Evolutionary conservation across 2,113 vertebrate genomes (phyloP).

Genomic region (Oostethus manadensis): DNA sequence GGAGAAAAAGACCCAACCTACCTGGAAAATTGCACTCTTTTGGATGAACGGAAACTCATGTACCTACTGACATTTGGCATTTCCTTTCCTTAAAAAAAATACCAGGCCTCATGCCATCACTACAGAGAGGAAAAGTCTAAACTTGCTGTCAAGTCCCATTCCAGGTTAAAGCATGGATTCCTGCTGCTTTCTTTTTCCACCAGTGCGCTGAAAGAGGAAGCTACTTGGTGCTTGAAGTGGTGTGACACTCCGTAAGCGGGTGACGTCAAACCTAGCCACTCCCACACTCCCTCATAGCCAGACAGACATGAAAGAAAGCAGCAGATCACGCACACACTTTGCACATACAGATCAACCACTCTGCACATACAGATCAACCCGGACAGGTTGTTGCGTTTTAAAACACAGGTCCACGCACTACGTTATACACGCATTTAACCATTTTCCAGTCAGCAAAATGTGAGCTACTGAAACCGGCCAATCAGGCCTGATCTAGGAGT

Average conservation of each 20-base stretch:
- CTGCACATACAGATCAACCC: neutral
- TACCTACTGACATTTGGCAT: slow-evolving; percentile 67
- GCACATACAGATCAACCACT: slow-evolving; percentile 8
- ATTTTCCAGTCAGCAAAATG: neutral
- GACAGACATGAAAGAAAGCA: slow-evolving; percentile 22
- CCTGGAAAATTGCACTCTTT: slow-evolving; percentile 54
- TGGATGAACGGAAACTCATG: slow-evolving; percentile 68
- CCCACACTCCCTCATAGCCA: slow-evolving; percentile 41
- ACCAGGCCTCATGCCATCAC: slow-evolving; percentile 29
- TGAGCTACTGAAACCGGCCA: slow-evolving; percentile 17
- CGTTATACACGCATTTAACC: neutral
- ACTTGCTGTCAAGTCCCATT: neutral
- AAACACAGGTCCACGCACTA: slow-evolving; percentile 13
- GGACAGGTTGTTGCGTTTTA: slow-evolving; percentile 2
- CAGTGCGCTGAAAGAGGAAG: slow-evolving; percentile 51
- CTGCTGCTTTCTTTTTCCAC: slow-evolving; percentile 3
- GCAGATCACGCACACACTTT: neutral
- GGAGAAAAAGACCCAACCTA: slow-evolving; percentile 22
- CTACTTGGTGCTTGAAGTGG: slow-evolving; percentile 55
- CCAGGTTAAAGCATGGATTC: neutral
- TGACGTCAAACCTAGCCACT: slow-evolving; percentile 62
- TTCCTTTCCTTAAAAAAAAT: slow-evolving; percentile 13
- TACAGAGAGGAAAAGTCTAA: neutral
- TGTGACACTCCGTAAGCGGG: slow-evolving; percentile 60
- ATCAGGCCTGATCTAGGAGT: slow-evolving; percentile 4